Percentiles rank a stretch among this genome's conserved stretches.
Evolutionary conservation across 2,888 invertebrate genomes (phyloP).

Genomic region (Helleia helle): DNA sequence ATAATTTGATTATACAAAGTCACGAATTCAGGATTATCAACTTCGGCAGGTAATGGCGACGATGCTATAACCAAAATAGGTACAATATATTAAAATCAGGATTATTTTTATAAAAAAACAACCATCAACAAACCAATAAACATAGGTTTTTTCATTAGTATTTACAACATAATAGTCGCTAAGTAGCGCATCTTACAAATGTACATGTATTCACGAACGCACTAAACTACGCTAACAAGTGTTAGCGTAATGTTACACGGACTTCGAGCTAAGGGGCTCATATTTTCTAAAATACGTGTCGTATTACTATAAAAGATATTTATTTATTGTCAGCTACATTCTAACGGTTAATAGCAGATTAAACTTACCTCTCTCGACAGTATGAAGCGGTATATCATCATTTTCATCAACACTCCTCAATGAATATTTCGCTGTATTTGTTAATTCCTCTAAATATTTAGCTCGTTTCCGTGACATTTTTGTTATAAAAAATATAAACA

Average conservation of each 20-base stretch:
- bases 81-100: neutral
- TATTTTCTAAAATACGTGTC: conserved; percentile 8
- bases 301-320: conserved; percentile 2
- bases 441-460: conserved; percentile 11
- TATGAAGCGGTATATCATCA: conserved; percentile 12
- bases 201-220: neutral
- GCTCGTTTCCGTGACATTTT: conserved; percentile 10
- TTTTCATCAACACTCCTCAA: conserved; percentile 12
- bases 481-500: conserved; percentile 3
- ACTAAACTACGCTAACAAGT: conserved; percentile 3
- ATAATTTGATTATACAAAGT: neutral
- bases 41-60: neutral
- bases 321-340: conserved; percentile 9
- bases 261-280: neutral
- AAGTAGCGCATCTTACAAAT: conserved; percentile 4
- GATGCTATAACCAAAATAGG: neutral
- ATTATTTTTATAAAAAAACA: no score
- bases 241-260: conserved; percentile 8
- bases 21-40: conserved; percentile 1
- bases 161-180: conserved; percentile 2
- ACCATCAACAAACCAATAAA: conserved; percentile 7
- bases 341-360: conserved; percentile 9
- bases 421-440: conserved; percentile 14
- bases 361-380: conserved; percentile 13
- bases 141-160: conserved; percentile 2